A percentile compares a stretch with the other conserved stretches of the same genome.
These are phyloP conservation scores for Meloidogyne floridensis DNA, from an alignment of 1,140 invertebrate species.

Conservation along the genomic window DNA sequence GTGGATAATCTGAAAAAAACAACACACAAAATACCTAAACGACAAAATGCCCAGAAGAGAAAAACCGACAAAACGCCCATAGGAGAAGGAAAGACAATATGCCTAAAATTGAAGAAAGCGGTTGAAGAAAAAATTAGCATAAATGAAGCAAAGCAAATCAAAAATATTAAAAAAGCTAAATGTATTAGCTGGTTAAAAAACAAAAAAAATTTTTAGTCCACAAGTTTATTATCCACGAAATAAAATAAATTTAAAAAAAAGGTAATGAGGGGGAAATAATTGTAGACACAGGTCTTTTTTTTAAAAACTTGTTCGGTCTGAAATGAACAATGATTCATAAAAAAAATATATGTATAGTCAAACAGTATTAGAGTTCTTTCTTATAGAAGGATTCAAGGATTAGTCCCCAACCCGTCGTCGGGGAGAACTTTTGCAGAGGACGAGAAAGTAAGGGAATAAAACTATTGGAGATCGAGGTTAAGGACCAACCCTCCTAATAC, in stretches of 20 bases:
- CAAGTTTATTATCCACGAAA: neutral
- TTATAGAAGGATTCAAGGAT: too few species aligned
- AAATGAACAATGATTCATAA: neutral
- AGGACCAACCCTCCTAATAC: too few species aligned
- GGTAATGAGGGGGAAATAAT: neutral
- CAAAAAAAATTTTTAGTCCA: neutral
- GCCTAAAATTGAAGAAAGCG: too few species aligned
- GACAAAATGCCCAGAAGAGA: neutral
- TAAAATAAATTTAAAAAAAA: constrained; percentile 7
- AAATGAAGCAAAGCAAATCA: neutral
- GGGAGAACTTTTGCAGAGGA: too few species aligned
- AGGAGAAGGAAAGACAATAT: too few species aligned
- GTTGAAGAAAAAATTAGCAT: too few species aligned
- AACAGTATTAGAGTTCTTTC: neutral
- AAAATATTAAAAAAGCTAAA: neutral
- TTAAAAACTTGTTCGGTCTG: neutral
- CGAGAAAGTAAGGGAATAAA: too few species aligned
- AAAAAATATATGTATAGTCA: neutral
- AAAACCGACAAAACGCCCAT: neutral
- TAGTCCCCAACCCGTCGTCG: too few species aligned
- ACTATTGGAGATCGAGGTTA: too few species aligned
- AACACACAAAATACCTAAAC: neutral
- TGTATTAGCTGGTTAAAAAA: neutral
- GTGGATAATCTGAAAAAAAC: too few species aligned
- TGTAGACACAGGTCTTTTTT: neutral